A percentile compares a stretch with the other conserved stretches of the same genome.
These are phyloP conservation scores for Pammene fasciana DNA, from an alignment of 2,888 invertebrate species.

Conservation along the genomic window DNA sequence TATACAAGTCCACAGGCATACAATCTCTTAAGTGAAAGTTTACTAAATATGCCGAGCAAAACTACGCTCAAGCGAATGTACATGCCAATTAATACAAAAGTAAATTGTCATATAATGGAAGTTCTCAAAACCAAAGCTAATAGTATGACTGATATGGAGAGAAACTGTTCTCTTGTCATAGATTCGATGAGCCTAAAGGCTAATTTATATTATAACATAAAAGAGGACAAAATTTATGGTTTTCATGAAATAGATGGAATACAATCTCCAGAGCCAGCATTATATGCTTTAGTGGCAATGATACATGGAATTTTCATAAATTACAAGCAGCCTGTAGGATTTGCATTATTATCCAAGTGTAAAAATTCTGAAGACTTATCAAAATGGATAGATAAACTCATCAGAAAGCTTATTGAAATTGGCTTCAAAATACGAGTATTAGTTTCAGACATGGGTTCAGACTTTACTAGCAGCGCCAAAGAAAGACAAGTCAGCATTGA, in stretches of 20 bases:
- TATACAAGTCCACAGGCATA: constrained; percentile 6
- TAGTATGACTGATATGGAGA: constrained; percentile 1
- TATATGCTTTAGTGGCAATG: neutral
- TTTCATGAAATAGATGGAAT: neutral
- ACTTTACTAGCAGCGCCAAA: neutral
- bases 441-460: neutral
- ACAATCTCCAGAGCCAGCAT: neutral
- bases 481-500: neutral
- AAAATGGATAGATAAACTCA: constrained; percentile 1
- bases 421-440: neutral
- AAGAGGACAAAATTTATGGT: neutral
- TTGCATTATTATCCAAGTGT: neutral
- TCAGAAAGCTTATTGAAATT: neutral
- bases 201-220: neutral
- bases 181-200: neutral
- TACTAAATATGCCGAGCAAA: neutral
- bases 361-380: neutral
- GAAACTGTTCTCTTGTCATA: neutral
- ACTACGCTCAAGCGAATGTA: too few species aligned
- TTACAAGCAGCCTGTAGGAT: neutral
- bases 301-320: neutral
- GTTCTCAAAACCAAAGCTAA: neutral
- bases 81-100: neutral
- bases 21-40: neutral
- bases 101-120: neutral